phyloP scores from a whole-genome alignment of 2,113 vertebrate species.

The Marcusenius ussheri region DNA sequence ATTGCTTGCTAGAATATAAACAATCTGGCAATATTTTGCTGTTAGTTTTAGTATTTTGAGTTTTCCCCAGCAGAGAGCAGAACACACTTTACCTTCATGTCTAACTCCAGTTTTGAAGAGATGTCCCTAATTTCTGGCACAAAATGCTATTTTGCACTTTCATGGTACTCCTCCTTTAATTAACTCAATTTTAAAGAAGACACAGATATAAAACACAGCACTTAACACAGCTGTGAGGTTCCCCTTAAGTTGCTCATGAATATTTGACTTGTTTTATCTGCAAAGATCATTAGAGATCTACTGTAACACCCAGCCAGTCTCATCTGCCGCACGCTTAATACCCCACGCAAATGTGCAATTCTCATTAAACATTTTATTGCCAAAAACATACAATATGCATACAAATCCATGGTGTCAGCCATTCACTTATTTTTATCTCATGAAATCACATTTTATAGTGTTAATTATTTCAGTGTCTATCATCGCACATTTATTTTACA shows the following conservation, averaged over 20 bases:
- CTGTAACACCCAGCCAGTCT: background rate
- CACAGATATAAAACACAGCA: background rate
- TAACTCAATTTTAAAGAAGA: background rate
- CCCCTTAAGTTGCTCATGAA: background rate
- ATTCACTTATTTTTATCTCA: background rate
- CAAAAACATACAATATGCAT: background rate
- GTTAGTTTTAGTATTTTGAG: background rate
- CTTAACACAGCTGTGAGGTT: background rate
- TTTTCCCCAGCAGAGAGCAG: background rate
- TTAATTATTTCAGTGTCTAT: background rate
- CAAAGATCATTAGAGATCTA: background rate
- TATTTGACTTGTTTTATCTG: background rate
- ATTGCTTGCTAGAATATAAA: background rate
- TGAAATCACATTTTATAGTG: background rate
- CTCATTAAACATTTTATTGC: background rate
- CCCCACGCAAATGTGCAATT: background rate
- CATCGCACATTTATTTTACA: background rate
- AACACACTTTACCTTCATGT: background rate
- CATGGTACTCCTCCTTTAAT: background rate
- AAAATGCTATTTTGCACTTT: background rate
- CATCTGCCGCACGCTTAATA: background rate
- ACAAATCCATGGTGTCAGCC: background rate
- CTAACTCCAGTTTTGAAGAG: background rate
- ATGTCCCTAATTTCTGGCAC: background rate
- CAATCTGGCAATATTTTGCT: background rate